Base-by-base conservation (phyloP, 2,888 invertebrate species). In the Agonopterix arenella region DNA sequence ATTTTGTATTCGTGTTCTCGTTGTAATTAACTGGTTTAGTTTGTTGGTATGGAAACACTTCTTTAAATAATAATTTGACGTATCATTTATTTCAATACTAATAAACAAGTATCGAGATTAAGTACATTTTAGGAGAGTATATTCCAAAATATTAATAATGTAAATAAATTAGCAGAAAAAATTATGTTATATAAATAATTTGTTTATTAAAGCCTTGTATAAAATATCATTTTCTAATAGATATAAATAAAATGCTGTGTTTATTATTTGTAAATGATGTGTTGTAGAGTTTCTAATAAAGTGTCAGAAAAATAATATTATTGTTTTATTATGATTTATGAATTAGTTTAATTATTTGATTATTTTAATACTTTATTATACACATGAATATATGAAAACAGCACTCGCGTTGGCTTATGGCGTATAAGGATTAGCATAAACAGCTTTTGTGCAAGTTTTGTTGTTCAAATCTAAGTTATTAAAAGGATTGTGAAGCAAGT, bases 261-360 rank as follows among this genome's bases (percentile, higher is more conserved):
- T 70, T 47, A 43, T 28, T 9, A 59, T 72, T 66, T 72, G 65
- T 68, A 70, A 71, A 40, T 62, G 70, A 64, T 73, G 70, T 80
- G 76, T 78, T 69, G 68, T 78, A 78, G 80, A 64, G 60, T 80
- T 79, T 79, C 53, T 72, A 80, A 77, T 80, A 80, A 81, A 82
- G 40, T 10, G 40, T n/a, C 40, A 4, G 40, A 40, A 40, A 40
- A 40, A 40, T 38, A 28, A 28, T 1, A 28, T 40, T 40, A 40
- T n/a, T 40, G 40, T 40, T 40, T 40, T n/a, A 40, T 40, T 40
- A 40, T 40, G 5, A 18, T 18, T 2, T 18, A 18, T 13, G 18
- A 18, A 18, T 18, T 3, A 18, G 2, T 4, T 18, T 18, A 18
- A 18, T 18, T 3, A 18, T 2, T 4, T 18, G 1, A 18, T 18